Percentiles rank a stretch among this genome's conserved stretches.
These are phyloP conservation scores for Conger conger DNA, from an alignment of 2,113 vertebrate species.

Conservation along the genomic window DNA sequence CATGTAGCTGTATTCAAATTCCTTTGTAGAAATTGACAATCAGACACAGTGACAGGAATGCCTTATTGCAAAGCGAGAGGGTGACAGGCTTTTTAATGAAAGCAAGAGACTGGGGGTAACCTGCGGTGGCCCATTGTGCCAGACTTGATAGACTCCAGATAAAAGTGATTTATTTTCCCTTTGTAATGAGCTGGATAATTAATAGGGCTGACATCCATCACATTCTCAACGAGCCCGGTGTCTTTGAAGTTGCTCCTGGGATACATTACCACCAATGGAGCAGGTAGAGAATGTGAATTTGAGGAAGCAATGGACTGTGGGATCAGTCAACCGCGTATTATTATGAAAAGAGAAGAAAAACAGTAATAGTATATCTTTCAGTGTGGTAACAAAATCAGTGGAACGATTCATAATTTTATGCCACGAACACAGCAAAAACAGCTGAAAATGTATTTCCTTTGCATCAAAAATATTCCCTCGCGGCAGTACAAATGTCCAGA, in stretches of 20 bases:
- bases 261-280: slow-evolving; percentile 34
- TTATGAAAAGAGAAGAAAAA: slow-evolving; percentile 34
- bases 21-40: slow-evolving; percentile 22
- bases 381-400: slow-evolving; percentile 36
- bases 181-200: slow-evolving; percentile 69
- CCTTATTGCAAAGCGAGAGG: slow-evolving; percentile 48
- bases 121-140: slow-evolving; percentile 59
- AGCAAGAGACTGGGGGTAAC: slow-evolving; percentile 47
- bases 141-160: slow-evolving; percentile 55
- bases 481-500: not conserved
- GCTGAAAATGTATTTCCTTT: not conserved
- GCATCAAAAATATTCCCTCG: not conserved
- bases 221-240: slow-evolving; percentile 57
- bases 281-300: slow-evolving; percentile 34
- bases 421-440: not conserved
- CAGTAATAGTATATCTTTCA: slow-evolving; percentile 46
- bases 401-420: not conserved
- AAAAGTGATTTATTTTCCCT: slow-evolving; percentile 64
- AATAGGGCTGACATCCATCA: slow-evolving; percentile 67
- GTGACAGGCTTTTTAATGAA: slow-evolving; percentile 45
- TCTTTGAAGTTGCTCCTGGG: slow-evolving; percentile 48
- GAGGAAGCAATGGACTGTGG: slow-evolving; percentile 39
- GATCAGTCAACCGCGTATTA: slow-evolving; percentile 43
- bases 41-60: slow-evolving; percentile 47
- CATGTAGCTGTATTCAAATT: slow-evolving; percentile 4